Conservation (phyloP, 2,888 invertebrate species). For the Heteromurus nitidus region DNA sequence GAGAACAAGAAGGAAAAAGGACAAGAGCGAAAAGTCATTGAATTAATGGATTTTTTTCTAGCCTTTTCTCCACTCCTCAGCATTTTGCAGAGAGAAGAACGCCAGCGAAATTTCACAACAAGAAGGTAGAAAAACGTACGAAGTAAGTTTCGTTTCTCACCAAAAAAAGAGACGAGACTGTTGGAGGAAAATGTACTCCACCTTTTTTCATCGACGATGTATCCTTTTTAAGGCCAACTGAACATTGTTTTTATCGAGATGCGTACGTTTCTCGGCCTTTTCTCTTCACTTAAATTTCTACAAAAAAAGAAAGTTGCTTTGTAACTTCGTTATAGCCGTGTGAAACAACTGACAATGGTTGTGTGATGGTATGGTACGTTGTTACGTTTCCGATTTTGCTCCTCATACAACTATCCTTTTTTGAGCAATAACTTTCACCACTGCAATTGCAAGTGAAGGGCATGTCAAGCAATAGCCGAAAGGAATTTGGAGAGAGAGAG, state of each 20-base stretch:
- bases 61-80: conserved; percentile 43
- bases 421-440: too few species aligned
- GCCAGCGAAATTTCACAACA: conserved; percentile 53
- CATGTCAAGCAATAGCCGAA: too few species aligned
- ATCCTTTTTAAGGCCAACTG: too few species aligned
- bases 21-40: conserved; percentile 59
- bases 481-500: too few species aligned
- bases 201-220: neutral
- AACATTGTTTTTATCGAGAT: conserved; percentile 9
- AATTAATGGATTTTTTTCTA: conserved; percentile 59
- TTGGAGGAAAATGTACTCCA: too few species aligned
- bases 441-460: too few species aligned
- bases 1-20: conserved; percentile 29
- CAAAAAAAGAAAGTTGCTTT: conserved; percentile 33
- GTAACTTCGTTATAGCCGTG: conserved; percentile 48
- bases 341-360: conserved; percentile 29
- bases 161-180: neutral
- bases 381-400: neutral
- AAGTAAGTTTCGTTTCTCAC: neutral
- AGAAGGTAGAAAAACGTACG: conserved; percentile 38
- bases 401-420: too few species aligned
- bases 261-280: conserved; percentile 33
- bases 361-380: neutral
- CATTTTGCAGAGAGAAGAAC: conserved; percentile 24
- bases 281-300: conserved; percentile 46